Percentiles rank a stretch among this genome's conserved stretches.
Evolutionary conservation across 2,888 invertebrate species (phyloP).

Genomic region (Ischnura elegans): DNA sequence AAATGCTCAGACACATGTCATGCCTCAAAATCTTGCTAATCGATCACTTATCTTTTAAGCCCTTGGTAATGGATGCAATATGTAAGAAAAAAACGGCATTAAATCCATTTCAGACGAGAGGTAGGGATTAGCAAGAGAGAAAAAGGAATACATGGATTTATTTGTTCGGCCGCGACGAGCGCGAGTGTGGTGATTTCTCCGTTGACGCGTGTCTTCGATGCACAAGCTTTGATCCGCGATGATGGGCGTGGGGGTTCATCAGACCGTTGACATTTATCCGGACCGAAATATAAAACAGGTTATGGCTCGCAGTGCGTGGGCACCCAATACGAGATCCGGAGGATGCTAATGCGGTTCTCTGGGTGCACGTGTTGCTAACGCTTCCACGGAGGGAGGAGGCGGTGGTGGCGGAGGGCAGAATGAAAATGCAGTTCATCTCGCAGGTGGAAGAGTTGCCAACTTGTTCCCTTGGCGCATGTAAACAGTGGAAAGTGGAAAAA

Average conservation of each 20-base stretch:
- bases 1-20: neutral
- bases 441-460: neutral
- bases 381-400: neutral
- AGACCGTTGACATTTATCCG: neutral
- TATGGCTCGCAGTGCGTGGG: neutral
- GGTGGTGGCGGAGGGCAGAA: neutral
- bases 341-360: neutral
- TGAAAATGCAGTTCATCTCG: slow-evolving; percentile 1
- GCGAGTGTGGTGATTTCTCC: neutral
- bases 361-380: neutral
- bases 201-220: neutral
- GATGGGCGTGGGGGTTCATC: neutral
- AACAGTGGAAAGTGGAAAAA: neutral
- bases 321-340: neutral
- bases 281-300: neutral
- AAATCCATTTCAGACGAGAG: neutral
- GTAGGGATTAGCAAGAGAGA: neutral
- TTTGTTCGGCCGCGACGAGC: neutral
- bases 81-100: neutral
- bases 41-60: neutral
- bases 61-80: neutral
- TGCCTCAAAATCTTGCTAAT: neutral
- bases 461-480: neutral
- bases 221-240: no score
- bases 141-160: neutral